Evolutionary conservation across 1,140 invertebrate species (phyloP), one percentile per base, ranked within the genome.

Genomic region (Carcinoscorpius rotundicauda): DNA sequence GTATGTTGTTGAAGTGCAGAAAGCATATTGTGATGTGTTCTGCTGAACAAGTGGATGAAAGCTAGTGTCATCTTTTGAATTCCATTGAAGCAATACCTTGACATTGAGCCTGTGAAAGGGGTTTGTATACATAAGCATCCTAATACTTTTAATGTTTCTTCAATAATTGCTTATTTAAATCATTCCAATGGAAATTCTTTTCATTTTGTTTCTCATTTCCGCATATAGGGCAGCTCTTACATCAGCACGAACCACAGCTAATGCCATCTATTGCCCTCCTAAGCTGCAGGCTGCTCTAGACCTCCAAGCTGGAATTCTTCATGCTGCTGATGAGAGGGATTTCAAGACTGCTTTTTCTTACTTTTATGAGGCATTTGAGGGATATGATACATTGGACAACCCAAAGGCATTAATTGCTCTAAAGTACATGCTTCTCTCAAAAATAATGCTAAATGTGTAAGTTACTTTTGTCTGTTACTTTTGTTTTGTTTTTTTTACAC

Each of bases 281-380:
- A 96, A 95, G 81, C 87, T 98, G 80, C 96, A 98, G 79, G 93
- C 93, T 10, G 87, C 93, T 11, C 81, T 99, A 10, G 97, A 99
- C 81, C 80, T 98, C 58, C 96, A 99, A 76, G 98, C 97, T 52
- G 97, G 94, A 64, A 97, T 99, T 70, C 78, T 99, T 29, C 97
- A 99, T 81, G 97, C 97, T 55, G 97, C 96, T 51, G 97, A 99
- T 78, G 97, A 99, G 77, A 86, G 90, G 74, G 97, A 99, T 75
- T 99, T 99, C 77, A 99, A 99, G 83, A 99, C 97, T 70, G 97
- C 97, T 53, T 99, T 97, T 78, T 99, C 97, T 55, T 99, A 99
- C 76, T 99, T 99, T 76, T 99, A 98, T 80, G 97, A 99, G 82
- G 97, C 97, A 53, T 99, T 99, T 80, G 97, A 99, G 82, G 95